These are phyloP conservation scores for Sebastolobus altivelis DNA, from an alignment of 2,797 vertebrate genomes.

Conservation along the genomic window DNA sequence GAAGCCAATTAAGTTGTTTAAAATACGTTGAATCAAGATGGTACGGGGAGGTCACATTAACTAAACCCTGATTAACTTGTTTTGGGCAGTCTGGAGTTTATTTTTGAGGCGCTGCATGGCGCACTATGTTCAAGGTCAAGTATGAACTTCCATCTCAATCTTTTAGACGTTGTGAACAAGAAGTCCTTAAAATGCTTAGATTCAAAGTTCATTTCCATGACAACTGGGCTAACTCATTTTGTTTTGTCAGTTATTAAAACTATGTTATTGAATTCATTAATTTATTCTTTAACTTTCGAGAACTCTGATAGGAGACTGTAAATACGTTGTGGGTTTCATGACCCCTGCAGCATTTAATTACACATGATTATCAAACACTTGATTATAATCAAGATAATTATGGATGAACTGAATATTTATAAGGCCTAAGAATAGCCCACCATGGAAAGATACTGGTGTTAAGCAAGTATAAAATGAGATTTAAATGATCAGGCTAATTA, in stretches of 20 bases:
- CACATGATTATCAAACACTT: slow-evolving; percentile 67
- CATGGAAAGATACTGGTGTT: slow-evolving; percentile 26
- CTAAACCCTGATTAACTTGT: not conserved
- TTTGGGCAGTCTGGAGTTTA: not conserved
- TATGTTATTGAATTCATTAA: slow-evolving; percentile 3
- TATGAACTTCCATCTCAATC: not conserved
- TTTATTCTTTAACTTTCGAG: not conserved
- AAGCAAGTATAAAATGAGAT: slow-evolving; percentile 42
- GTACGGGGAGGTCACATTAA: not conserved
- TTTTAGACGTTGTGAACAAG: not conserved
- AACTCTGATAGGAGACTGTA: not conserved
- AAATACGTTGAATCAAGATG: not conserved
- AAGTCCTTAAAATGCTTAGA: not conserved
- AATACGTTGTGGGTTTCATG: slow-evolving; percentile 11
- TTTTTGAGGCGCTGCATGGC: not conserved
- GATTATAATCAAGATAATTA: slow-evolving; percentile 76
- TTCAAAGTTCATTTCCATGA: not conserved
- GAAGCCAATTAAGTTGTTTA: not conserved
- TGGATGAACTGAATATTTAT: slow-evolving; percentile 74
- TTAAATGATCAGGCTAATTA: slow-evolving; percentile 55
- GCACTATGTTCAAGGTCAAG: not conserved
- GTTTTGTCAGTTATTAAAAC: not conserved
- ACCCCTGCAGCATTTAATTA: slow-evolving; percentile 65
- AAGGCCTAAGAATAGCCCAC: slow-evolving; percentile 51
- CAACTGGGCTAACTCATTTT: not conserved